Conservation (phyloP, 2,888 invertebrate genomes). For the Sarcophaga carnaria region DNA sequence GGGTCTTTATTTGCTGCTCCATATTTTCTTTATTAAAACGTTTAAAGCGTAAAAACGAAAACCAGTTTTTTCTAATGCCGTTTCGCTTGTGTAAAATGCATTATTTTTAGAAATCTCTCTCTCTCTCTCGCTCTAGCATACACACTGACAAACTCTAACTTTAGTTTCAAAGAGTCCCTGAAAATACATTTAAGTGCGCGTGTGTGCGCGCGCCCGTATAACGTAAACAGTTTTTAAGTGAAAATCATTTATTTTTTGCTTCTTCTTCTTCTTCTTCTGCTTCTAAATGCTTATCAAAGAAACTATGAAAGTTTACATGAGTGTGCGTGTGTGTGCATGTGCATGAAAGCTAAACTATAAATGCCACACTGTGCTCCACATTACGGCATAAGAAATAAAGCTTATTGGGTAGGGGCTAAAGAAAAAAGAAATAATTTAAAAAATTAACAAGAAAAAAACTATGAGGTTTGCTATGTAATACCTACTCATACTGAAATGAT, state of each 20-base stretch:
- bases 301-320: constrained; percentile 1
- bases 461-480: no score
- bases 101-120: constrained; percentile 10
- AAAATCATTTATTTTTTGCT: no score
- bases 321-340: not conserved
- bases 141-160: not conserved
- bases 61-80: constrained; percentile 3
- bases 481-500: no score
- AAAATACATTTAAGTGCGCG: not conserved
- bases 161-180: no score
- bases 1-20: not conserved
- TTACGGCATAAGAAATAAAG: constrained; percentile 1
- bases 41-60: constrained; percentile 25
- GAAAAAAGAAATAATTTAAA: not conserved
- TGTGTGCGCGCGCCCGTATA: not conserved
- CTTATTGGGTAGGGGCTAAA: constrained; percentile 2
- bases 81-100: constrained; percentile 23
- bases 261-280: no score
- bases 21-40: constrained; percentile 43
- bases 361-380: constrained; percentile 17
- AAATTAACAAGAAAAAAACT: not conserved
- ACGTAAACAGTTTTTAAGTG: no score
- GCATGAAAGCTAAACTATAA: not conserved
- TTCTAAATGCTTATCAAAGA: not conserved
- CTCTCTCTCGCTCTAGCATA: not conserved